These are phyloP conservation scores for Rhegmatorhina hoffmannsi DNA, from an alignment of 2,113 vertebrate genomes.

Conservation along the genomic window DNA sequence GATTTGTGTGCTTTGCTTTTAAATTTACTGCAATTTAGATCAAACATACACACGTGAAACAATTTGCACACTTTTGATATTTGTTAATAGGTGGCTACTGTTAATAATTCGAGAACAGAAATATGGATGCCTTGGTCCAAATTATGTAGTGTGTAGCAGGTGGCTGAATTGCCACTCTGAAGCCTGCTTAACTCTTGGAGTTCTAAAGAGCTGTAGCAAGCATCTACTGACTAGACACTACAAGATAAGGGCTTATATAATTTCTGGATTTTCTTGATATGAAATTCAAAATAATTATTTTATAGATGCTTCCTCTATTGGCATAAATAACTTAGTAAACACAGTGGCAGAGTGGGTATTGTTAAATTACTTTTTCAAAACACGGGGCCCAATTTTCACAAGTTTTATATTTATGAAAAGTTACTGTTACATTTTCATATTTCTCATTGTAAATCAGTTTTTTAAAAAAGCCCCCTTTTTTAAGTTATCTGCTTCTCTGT, in stretches of 20 bases:
- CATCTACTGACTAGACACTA: neutral
- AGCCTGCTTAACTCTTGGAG: neutral
- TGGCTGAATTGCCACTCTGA: neutral
- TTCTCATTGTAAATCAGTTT: constrained; percentile 54
- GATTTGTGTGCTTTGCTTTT: neutral
- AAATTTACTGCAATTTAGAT: constrained; percentile 26
- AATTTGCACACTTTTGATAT: neutral
- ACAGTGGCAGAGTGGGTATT: constrained; percentile 19
- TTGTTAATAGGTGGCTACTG: neutral
- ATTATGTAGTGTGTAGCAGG: neutral
- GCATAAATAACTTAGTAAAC: constrained; percentile 53
- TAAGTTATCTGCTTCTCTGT: constrained; percentile 57
- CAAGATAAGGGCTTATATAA: neutral
- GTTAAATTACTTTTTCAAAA: constrained; percentile 39
- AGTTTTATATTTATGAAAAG: constrained; percentile 51
- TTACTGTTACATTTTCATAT: constrained; percentile 60
- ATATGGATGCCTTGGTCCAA: neutral
- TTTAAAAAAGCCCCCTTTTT: constrained; percentile 36
- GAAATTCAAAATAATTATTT: constrained; percentile 9
- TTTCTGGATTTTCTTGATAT: constrained; percentile 26
- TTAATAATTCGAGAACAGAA: constrained; percentile 3
- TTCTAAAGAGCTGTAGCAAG: constrained; percentile 4
- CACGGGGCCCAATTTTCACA: constrained; percentile 30
- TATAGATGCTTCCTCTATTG: neutral
- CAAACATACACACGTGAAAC: neutral